A percentile compares a stretch with the other conserved stretches of the same genome.
Evolutionary conservation across 1,140 invertebrate species (phyloP).

Genomic region (Telenomus remus): DNA sequence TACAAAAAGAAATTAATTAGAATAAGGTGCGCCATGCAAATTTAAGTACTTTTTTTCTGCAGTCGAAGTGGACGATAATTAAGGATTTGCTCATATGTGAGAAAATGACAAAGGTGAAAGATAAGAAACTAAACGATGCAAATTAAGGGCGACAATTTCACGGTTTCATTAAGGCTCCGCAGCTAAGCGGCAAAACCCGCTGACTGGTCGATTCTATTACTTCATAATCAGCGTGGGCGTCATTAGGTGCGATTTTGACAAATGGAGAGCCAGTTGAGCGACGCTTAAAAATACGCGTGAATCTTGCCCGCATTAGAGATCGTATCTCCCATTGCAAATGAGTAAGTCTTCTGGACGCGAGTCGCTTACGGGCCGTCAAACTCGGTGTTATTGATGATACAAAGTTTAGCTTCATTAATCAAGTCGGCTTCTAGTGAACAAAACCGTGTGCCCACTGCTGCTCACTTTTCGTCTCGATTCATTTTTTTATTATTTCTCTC

Average conservation of each 20-base stretch:
- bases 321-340: conserved; percentile 50
- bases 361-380: conserved; percentile 49
- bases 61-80: too few species aligned
- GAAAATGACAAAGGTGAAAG: conserved; percentile 24
- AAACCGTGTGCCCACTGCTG: conserved; percentile 56
- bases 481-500: conserved; percentile 10
- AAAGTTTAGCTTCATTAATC: conserved; percentile 56
- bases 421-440: conserved; percentile 49
- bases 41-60: too few species aligned
- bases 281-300: conserved; percentile 60
- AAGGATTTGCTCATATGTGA: too few species aligned
- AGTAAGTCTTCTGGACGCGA: conserved; percentile 46
- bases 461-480: conserved; percentile 23
- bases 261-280: conserved; percentile 55
- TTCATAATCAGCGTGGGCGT: conserved; percentile 63
- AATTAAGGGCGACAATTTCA: conserved; percentile 50
- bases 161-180: conserved; percentile 52
- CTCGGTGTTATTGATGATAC: conserved; percentile 62
- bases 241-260: conserved; percentile 62
- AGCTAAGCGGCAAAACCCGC: conserved; percentile 34
- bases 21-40: too few species aligned
- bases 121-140: conserved; percentile 39
- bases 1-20: too few species aligned
- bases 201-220: conserved; percentile 61
- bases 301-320: conserved; percentile 56